Base-by-base conservation (phyloP, 1,140 invertebrate genomes). In the Matsumurasca onukii region DNA sequence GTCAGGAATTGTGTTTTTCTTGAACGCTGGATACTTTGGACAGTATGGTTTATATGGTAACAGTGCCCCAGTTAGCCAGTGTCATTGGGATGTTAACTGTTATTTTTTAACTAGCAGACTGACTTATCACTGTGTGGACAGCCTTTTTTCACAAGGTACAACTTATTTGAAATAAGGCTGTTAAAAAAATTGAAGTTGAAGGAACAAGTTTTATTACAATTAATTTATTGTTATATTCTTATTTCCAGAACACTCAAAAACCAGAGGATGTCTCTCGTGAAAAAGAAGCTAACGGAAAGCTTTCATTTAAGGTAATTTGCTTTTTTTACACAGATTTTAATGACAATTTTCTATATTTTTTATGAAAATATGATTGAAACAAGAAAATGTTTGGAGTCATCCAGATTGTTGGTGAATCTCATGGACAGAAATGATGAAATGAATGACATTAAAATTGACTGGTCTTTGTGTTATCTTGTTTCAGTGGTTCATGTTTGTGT, bases 211-310 rank as follows among this genome's bases (percentile, higher is more conserved):
- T 5, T 9, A 39, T 39, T 9, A 39, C 5, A 39, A 39, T 9
- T 39, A 17, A 39, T 17, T 39, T 39, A 17, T 5, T 39, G 17
- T 39, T 9, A 39, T 39, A 39, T 5, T 9, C 5, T 39, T 39
- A 17, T 39, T 59, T 59, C 2, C 55, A 59, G 55, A 59, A 59
- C 15, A 59, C 25, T 27, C 22, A 5, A 59, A 59, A 24, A 27
- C 55, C 2, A 59, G 55, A 27, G 55, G 55, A 25, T 59, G 55
- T 24, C 55, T 59, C 22, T 59, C 55, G 22, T 59, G 55, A 59
- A n/a, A 24, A 24, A 5, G 55, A 59, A 59, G 55, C 55, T 9
- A 59, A 59, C n/a, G 55, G 55, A 13, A 59, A 27, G 9, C 9
- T 59, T 27, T 22, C 5, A 27, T 2, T 5, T 12, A 25, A 27